A percentile compares a stretch with the other conserved stretches of the same genome.
Evolutionary conservation across 2,113 vertebrate genomes (phyloP).

Genomic region (Lethenteron reissneri): DNA sequence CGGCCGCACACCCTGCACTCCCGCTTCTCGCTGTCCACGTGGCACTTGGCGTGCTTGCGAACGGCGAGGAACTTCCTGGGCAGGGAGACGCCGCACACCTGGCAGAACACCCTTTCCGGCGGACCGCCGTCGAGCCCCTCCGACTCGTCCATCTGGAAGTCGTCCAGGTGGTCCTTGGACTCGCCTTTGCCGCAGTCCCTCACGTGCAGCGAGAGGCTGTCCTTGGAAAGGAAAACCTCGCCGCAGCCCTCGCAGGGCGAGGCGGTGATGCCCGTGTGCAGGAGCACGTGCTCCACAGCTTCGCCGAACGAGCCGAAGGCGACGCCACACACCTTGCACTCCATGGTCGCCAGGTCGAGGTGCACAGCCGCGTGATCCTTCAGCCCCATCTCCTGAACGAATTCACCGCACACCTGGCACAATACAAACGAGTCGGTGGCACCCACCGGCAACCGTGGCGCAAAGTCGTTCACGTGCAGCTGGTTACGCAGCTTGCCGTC

Average conservation of each 20-base stretch:
- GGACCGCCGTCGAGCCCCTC: neutral
- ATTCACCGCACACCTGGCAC: neutral
- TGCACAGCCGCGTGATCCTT: neutral
- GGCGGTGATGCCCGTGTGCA: neutral
- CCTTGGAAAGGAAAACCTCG: slow-evolving; percentile 1
- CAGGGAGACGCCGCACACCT: slow-evolving; percentile 1
- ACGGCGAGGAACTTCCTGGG: slow-evolving; percentile 6
- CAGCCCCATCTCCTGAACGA: neutral
- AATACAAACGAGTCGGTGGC: neutral
- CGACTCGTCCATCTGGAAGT: neutral
- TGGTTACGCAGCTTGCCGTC: neutral
- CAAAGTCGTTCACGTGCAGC: neutral
- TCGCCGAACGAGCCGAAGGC: neutral
- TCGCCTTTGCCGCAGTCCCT: slow-evolving; percentile 2
- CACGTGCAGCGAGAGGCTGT: neutral
- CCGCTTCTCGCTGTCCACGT: slow-evolving; percentile 1
- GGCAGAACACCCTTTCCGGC: neutral
- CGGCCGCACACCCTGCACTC: slow-evolving; percentile 5
- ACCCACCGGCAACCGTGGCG: neutral
- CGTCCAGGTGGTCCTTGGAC: neutral
- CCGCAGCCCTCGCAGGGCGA: neutral
- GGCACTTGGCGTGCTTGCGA: slow-evolving; percentile 1
- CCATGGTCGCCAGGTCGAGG: neutral
- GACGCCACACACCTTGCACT: neutral
- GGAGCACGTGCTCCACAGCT: neutral